Evolutionary conservation across 2,113 vertebrate species (phyloP), one percentile per base, ranked within the genome.

Genomic region (Falcunculus frontatus): DNA sequence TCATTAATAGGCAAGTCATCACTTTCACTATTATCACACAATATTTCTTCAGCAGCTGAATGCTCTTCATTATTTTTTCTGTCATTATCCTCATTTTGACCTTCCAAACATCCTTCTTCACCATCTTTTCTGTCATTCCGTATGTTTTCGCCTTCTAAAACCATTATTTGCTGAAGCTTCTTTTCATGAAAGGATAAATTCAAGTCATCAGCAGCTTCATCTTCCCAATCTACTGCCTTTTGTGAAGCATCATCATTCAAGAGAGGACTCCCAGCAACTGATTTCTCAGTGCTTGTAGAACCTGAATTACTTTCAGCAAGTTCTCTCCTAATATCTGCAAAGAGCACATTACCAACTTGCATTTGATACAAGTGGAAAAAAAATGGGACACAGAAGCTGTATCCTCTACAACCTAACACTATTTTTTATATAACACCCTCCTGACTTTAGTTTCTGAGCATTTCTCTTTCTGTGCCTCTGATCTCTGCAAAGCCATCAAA

Each of bases 121-220:
- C 16, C 37, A 47, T 87, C 60, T 56, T 67, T 86, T 82, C 80
- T 50, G 23, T 52, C 50, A 56, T 89, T 93, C 13, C 39, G 46
- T 26, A 79, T 53, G 75, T 80, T 97, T 90, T 97, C 82, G 56
- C 95, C 98, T 97, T 99, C 98, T 91, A 98, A 85, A 95, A 98
- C 98, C 14, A 97, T 97, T 27, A 97, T 96, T 94, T 96, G 98
- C 74, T 98, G 98, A 56, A 95, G 96, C 56, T 80, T 98, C 19
- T 95, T 97, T 67, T 97, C 98, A 57, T 98, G 96, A 30, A 98
- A 98, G 41, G 98, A 98, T 78, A 98, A 87, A 19, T 97, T 87
- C 94, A 99, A 99, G 89, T 98, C 91, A 87, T 97, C 98, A 41
- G 92, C 77, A 92, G 95, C 95, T 69, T 97, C 93, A 0, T 86